A percentile compares a stretch with the other conserved stretches of the same genome.
These are phyloP conservation scores for Cephalopholis sonnerati DNA, from an alignment of 2,113 vertebrate species.

Conservation along the genomic window DNA sequence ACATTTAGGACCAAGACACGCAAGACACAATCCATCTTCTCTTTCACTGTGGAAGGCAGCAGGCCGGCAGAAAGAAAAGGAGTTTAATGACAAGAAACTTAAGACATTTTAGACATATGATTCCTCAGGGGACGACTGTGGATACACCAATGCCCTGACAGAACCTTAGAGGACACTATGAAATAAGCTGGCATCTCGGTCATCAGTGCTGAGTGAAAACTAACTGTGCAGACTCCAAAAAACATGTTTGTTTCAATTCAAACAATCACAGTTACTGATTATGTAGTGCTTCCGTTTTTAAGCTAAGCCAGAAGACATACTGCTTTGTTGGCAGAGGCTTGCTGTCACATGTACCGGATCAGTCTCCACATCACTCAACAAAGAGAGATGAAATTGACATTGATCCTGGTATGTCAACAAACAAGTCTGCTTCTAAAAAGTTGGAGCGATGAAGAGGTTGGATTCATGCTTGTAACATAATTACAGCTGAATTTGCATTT, in stretches of 20 bases:
- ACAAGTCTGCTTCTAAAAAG: background rate
- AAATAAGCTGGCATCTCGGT: background rate
- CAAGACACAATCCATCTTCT: background rate
- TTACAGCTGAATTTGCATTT: background rate
- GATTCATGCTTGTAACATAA: background rate
- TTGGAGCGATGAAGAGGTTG: background rate
- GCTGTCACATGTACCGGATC: background rate
- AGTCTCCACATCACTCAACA: background rate
- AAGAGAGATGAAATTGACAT: background rate
- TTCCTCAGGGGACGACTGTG: background rate
- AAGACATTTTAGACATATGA: background rate
- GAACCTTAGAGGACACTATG: background rate
- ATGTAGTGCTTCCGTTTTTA: background rate
- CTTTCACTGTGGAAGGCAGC: background rate
- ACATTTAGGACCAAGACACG: background rate
- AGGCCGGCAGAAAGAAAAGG: constrained; percentile 4
- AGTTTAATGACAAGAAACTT: background rate
- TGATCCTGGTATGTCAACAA: background rate
- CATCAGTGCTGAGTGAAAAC: background rate
- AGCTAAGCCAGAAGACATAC: background rate
- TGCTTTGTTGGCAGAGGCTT: background rate
- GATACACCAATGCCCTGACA: background rate
- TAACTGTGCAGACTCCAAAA: background rate
- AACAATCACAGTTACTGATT: background rate
- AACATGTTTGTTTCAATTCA: background rate